Base-by-base conservation (phyloP, 2,797 vertebrate species). In the Sebastes reedi region DNA sequence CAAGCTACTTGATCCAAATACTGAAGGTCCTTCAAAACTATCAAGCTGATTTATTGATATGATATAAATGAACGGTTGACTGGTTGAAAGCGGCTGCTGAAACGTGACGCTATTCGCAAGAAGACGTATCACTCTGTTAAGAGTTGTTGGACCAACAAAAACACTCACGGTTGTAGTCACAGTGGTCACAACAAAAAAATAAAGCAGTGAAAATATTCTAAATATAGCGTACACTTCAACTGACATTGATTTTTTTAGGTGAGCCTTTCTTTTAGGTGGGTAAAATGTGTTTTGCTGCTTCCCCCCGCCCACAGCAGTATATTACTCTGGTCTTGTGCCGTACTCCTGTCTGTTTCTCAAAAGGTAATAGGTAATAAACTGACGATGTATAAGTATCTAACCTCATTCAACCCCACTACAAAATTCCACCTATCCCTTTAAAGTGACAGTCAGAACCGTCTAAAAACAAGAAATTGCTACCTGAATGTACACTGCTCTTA, bases 311-410 rank as follows among this genome's bases (percentile, higher is more conserved):
- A 16, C 1, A 14, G 13, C 39, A 42, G 0, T 42, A 42, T 42
- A 42, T 42, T 16, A 5, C 13, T 42, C 18, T 50, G 7, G 46
- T 50, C 46, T 0, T 0, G 0, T 20, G 16, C 18, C 18, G 2
- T 50, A 50, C 46, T 50, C 1, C 46, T 50, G 8, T 50, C 46
- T 8, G 46, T 50, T 50, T 50, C 46, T 50, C 16, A 0, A 50
- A 50, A 50, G 18, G 46, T 50, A 4, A 20, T 50, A 50, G 16
- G 46, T 20, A 50, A 50, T 20, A 50, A 50, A 50, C 46, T 50
- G 46, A 50, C 18, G 0, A 20, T 20, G 18, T 50, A 8, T 18
- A 46, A 20, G 16, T 46, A 46, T 3, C 6, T 46, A 46, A 46
- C 42, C 42, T 46, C 42, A 46, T 46, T 46, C 42, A 46, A 46